A percentile compares a stretch with the other conserved stretches of the same genome.
Evolutionary conservation across 2,888 invertebrate species (phyloP).

Genomic region (Glaucopsyche alexis): DNA sequence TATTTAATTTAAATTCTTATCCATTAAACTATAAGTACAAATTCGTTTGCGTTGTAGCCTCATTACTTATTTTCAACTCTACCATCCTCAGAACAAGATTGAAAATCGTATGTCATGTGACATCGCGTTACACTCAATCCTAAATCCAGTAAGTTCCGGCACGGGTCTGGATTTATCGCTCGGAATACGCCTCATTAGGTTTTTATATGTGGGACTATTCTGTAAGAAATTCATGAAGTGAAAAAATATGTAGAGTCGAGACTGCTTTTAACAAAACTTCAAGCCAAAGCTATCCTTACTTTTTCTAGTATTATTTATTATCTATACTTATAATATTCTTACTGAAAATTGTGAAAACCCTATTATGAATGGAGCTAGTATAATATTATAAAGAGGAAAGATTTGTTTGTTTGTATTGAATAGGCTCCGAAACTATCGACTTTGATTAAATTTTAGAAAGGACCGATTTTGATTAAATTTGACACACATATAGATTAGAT

Average conservation of each 20-base stretch:
- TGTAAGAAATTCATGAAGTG: conserved; percentile 11
- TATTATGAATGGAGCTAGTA: too few species aligned
- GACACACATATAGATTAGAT: too few species aligned
- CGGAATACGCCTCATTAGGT: not conserved
- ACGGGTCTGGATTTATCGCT: not conserved
- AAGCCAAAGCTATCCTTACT: not conserved
- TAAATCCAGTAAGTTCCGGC: conserved; percentile 12
- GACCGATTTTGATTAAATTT: too few species aligned
- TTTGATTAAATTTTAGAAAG: too few species aligned
- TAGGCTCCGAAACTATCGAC: too few species aligned
- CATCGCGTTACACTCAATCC: not conserved
- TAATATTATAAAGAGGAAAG: too few species aligned
- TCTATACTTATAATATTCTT: too few species aligned
- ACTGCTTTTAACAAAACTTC: not conserved
- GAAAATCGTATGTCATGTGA: not conserved
- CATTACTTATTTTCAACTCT: not conserved
- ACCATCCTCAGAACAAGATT: not conserved
- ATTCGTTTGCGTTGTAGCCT: not conserved
- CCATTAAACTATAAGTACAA: not conserved
- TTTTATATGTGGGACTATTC: not conserved
- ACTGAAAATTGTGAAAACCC: too few species aligned
- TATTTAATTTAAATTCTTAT: not conserved
- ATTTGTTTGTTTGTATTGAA: too few species aligned
- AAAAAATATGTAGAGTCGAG: not conserved
- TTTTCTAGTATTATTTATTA: too few species aligned